Base-by-base conservation (phyloP, 2,113 vertebrate genomes). In the Scomber japonicus region DNA sequence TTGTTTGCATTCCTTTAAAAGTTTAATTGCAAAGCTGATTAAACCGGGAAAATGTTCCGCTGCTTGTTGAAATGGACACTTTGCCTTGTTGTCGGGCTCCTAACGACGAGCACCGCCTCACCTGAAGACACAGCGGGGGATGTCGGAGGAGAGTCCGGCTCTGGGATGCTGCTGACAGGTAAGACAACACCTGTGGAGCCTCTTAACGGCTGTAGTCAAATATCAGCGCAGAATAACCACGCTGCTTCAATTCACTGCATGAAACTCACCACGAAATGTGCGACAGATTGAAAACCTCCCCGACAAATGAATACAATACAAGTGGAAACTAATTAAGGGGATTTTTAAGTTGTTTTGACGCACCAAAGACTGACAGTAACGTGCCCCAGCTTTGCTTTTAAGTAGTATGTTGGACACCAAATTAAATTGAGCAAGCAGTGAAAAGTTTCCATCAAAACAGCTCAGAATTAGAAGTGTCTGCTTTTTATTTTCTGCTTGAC, bases 161-260 rank as follows among this genome's bases (percentile, higher is more conserved):
- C 94, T 5, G 94, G 94, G 63, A 91, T 89, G 86, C 81, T 88
- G 53, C 73, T 57, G 3, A 53, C 92, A 84, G 92, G 94, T 95
- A 93, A 85, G 82, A 75, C 21, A 0, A 17, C 76, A 75, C 69
- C 73, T 70, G 84, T 10, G 49, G 50, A 67, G 51, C 30, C 30
- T 44, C 19, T 3, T 11, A 0, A n/a, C 56, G 1, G 7, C n/a
- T 3, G 2, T 4, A 2, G 19, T 5, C 1, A 9, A 24, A 19
- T 11, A 40, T 7, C 7, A 7, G 35, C 8, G 35, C 5, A 40
- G 35, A 40, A 13, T 3, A 1, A 17, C 15, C n/a, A 51, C 9
- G 56, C 17, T 46, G 2, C 35, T 49, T 57, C 9, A 14, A n/a
- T 55, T 11, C 2, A 30, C 2, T 1, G 49, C 16, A 12, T n/a